phyloP scores from a whole-genome alignment of 2,888 invertebrate species.

The Cataglyphis livida region DNA sequence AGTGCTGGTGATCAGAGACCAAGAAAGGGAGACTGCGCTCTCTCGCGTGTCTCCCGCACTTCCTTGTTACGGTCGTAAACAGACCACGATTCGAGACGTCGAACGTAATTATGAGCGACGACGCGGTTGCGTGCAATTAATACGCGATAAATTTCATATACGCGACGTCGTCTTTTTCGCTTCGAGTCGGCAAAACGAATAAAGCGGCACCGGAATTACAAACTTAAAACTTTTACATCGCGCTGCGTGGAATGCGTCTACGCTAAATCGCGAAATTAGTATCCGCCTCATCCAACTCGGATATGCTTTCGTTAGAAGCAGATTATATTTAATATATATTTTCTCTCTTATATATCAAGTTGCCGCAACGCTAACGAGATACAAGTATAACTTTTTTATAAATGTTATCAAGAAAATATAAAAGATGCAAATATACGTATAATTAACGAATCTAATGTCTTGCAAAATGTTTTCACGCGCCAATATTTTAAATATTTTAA shows the following conservation, averaged over 20 bases:
- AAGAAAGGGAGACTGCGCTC: constrained; percentile 1
- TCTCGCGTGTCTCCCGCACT: constrained; percentile 66
- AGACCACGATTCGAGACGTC: constrained; percentile 37
- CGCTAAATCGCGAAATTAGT: background rate
- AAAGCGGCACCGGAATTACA: constrained; percentile 4
- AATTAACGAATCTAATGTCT: background rate
- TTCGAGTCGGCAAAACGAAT: constrained; percentile 21
- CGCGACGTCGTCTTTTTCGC: background rate
- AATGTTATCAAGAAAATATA: background rate
- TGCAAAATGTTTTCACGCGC: background rate
- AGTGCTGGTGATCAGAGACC: constrained; percentile 16
- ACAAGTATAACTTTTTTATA: background rate
- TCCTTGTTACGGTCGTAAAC: constrained; percentile 68
- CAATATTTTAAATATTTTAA: background rate
- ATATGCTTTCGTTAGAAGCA: background rate
- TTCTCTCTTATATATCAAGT: no score
- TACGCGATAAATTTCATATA: constrained; percentile 41
- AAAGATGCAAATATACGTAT: background rate
- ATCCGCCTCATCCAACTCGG: background rate
- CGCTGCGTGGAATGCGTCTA: background rate
- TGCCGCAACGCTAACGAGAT: background rate
- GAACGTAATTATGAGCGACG: constrained; percentile 49
- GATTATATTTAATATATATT: background rate
- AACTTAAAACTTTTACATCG: background rate
- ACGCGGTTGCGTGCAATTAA: constrained; percentile 45